Evolutionary conservation across 2,888 invertebrate genomes (phyloP), one percentile per base, ranked within the genome.

Genomic region (Andrena camellia): DNA sequence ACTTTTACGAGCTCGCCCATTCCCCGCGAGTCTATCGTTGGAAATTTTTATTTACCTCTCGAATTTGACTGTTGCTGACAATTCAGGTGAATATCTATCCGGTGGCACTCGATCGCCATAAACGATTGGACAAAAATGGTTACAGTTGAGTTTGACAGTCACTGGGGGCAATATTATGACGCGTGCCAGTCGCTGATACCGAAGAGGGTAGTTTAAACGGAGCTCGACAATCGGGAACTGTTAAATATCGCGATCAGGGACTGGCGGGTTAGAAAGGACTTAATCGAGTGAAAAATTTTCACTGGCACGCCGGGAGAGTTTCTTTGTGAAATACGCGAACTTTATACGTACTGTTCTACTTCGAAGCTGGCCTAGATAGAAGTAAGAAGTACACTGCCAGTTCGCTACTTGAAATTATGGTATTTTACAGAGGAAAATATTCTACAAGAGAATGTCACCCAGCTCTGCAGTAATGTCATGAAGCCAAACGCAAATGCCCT

Each of bases 251-350:
- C 74, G 35, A 52, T 35, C 23, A 29, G 31, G n/a, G 60, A 57
- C 52, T 70, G 52, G 50, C 63, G 52, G 33, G 35, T 57, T 57
- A 48, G n/a, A 50, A 64, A n/a, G 33, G 48, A 54, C 10, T 59
- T 59, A 79, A 84, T 78, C 67, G 67, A 67, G 78, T 10, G 74
- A 67, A 48, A 67, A 75, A 78, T 67, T 31, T 33, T 31, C 20
- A 8, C n/a, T 62, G 66, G 33, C 48, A 54, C 48, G 6, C 29
- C 33, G 31, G 20, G 29, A 5, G 13, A 62, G 29, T 35, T 60
- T 20, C 63, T 73, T 72, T 33, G 64, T 64, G n/a, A 42, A 20
- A 48, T 57, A 71, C 17, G 26, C 50, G 35, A 60, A 75, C 50
- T 59, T 75, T 29, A 26, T 17, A 7, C 42, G 57, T 23, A 13